These are phyloP conservation scores for Enteromius unitaeniatus DNA, from an alignment of 2,797 vertebrate species.

Conservation along the genomic window DNA sequence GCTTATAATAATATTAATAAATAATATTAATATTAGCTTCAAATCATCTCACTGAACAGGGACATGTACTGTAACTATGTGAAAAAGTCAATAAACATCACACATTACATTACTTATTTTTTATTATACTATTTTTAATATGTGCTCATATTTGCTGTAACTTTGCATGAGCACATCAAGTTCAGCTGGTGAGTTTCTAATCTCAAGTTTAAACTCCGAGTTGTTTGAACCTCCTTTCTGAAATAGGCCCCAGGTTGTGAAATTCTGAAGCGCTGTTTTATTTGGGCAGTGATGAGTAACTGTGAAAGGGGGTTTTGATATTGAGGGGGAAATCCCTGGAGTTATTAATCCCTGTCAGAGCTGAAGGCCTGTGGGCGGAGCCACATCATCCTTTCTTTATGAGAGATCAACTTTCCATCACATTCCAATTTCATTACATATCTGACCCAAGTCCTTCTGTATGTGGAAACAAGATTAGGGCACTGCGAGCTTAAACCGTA, in stretches of 20 bases:
- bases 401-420: constrained; percentile 61
- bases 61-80: too few relatives aligned
- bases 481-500: constrained; percentile 54
- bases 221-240: too few relatives aligned
- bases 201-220: too few relatives aligned
- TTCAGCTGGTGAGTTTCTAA: too few relatives aligned
- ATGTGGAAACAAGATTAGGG: constrained; percentile 65
- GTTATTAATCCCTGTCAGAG: constrained; percentile 55
- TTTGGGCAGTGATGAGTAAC: constrained; percentile 34
- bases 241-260: constrained; percentile 3
- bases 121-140: too few relatives aligned
- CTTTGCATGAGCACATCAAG: too few relatives aligned
- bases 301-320: constrained; percentile 54
- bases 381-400: constrained; percentile 60
- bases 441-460: constrained; percentile 61
- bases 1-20: too few relatives aligned
- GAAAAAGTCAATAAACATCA: too few relatives aligned
- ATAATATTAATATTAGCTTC: too few relatives aligned
- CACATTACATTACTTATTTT: too few relatives aligned
- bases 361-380: constrained; percentile 46
- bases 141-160: too few relatives aligned
- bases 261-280: constrained; percentile 27
- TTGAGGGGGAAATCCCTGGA: constrained; percentile 50
- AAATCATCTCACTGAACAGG: too few relatives aligned
- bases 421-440: constrained; percentile 64